Base-by-base conservation (phyloP, 2,888 invertebrate genomes). In the Xestia ashworthii region DNA sequence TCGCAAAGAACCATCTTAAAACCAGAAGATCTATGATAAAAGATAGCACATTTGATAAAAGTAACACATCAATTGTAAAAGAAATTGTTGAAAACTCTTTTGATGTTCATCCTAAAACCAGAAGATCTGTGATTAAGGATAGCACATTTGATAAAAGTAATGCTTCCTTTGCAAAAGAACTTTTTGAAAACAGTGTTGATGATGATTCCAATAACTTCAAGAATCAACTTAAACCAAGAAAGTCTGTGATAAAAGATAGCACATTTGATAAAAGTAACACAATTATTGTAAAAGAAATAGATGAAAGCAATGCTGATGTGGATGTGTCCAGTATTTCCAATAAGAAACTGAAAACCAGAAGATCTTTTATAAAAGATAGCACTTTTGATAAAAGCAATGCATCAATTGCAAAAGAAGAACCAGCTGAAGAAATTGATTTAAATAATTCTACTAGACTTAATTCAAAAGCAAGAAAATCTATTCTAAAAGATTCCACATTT, bases 361-460 rank as follows among this genome's bases (percentile, higher is more conserved):
- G 75, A 66, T 84, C 88, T n/a, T 66, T 53, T 0, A 46, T 66
- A 60, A 81, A 71, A 76, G 78, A 86, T 41, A 22, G 65, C 25
- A 84, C 77, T 41, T 83, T 83, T 64, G 72, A 82, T 62, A 78
- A 74, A 67, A 83, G 74, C 65, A 69, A 60, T 69, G 58, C 65
- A 38, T 78, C 71, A 22, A 44, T 50, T 16, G n/a, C 19, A 50
- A 70, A 48, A 53, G 74, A 58, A 53, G 74, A 62, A 64, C 4
- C 46, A 25, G 11, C 16, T 65, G 41, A 11, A 12, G 71, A 78
- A 32, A 53, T 19, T 41, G 55, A 80, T 55, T 70, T 70, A 32
- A 80, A 72, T 75, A 38, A 60, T 32, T 68, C 68, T 50, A 60
- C 38, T 11, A 64, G 55, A 38, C 25, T 32, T 12, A 32, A 32